phyloP scores from a whole-genome alignment of 2,888 invertebrate species.

The Rhopalosiphum nymphaeae region DNA sequence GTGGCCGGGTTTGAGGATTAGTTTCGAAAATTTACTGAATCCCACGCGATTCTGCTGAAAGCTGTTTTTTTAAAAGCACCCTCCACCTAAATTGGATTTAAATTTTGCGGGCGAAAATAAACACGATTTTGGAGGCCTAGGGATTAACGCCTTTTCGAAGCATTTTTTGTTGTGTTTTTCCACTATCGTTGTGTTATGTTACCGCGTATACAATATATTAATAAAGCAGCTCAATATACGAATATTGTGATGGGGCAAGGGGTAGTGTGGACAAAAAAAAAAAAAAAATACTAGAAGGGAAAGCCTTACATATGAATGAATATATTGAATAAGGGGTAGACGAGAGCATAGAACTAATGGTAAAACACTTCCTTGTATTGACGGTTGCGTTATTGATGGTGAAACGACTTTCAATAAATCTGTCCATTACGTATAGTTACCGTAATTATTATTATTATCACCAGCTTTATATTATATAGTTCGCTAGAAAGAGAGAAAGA shows the following conservation, averaged over 20 bases:
- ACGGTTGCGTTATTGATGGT: conserved; percentile 58
- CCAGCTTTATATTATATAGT: background rate
- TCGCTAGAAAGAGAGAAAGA: background rate
- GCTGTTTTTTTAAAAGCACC: conserved; percentile 56
- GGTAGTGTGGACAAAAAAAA: background rate
- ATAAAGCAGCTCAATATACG: conserved; percentile 20
- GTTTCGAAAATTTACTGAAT: conserved; percentile 52
- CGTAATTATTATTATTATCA: conserved; percentile 53
- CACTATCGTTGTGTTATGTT: background rate
- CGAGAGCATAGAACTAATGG: conserved; percentile 45
- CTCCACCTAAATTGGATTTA: conserved; percentile 58
- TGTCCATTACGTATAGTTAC: conserved; percentile 53
- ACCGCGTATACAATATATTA: conserved; percentile 26
- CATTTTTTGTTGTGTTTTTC: conserved; percentile 29
- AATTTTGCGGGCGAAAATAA: conserved; percentile 59
- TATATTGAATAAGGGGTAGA: background rate
- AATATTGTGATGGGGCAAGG: background rate
- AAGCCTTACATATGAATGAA: conserved; percentile 21
- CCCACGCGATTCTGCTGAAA: conserved; percentile 43
- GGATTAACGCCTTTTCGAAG: conserved; percentile 44
- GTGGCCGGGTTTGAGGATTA: conserved; percentile 40
- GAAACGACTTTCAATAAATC: conserved; percentile 57
- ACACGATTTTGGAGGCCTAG: conserved; percentile 44
- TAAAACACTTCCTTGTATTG: conserved; percentile 63
- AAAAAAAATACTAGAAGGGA: conserved; percentile 26